Percentiles rank a stretch among this genome's conserved stretches.
These are phyloP conservation scores for Conus betulinus DNA, from an alignment of 1,140 invertebrate species.

Conservation along the genomic window DNA sequence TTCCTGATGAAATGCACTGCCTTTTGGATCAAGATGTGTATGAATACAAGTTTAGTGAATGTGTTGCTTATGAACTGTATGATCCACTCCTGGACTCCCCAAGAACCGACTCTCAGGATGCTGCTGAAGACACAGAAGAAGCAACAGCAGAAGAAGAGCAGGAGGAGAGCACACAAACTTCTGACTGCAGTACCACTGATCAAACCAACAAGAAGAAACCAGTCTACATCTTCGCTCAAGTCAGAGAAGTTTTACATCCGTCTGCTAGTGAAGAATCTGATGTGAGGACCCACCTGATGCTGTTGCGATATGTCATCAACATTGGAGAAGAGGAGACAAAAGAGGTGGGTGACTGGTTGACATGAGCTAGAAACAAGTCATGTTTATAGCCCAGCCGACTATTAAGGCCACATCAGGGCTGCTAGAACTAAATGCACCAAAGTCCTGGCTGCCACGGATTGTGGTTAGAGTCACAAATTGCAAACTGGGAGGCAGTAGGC, in stretches of 20 bases:
- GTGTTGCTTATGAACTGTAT: slow-evolving; percentile 57
- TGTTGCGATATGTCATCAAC: slow-evolving; percentile 1
- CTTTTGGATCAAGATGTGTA: slow-evolving; percentile 53
- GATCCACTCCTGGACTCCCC: slow-evolving; percentile 43
- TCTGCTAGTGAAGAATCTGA: not conserved
- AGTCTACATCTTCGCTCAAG: not conserved
- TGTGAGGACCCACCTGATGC: not conserved
- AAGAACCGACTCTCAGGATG: not conserved
- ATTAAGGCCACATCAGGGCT: no score
- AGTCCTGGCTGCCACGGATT: no score
- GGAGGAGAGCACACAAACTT: not conserved
- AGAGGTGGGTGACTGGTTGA: not conserved
- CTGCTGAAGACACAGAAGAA: slow-evolving; percentile 31
- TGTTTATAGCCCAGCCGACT: no score
- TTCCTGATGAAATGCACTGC: slow-evolving; percentile 54
- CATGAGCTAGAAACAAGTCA: not conserved
- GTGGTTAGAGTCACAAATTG: no score
- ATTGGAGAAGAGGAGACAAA: slow-evolving; percentile 11
- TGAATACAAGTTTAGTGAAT: slow-evolving; percentile 50
- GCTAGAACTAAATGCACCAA: no score
- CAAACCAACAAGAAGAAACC: not conserved
- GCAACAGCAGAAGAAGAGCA: slow-evolving; percentile 15
- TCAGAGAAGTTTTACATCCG: not conserved
- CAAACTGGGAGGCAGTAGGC: no score
- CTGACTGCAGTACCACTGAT: not conserved